phyloP scores from a whole-genome alignment of 2,113 vertebrate species.

The Orthonyx spaldingii region DNA sequence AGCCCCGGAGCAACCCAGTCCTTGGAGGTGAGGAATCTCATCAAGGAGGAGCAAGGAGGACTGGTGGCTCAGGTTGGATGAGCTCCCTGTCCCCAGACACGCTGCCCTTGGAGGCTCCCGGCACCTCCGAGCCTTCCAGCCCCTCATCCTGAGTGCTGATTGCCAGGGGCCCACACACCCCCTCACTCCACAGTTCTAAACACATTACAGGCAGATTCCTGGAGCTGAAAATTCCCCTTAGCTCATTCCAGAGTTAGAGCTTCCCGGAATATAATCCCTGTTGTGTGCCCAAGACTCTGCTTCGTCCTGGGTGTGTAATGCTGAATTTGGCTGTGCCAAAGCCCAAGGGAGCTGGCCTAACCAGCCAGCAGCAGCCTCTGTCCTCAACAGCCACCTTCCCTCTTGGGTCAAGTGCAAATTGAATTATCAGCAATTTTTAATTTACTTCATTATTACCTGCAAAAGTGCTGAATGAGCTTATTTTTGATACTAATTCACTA shows the following conservation, averaged over 20 bases:
- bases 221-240: background rate
- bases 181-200: background rate
- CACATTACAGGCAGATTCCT: background rate
- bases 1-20: background rate
- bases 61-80: background rate
- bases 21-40: background rate
- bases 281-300: background rate
- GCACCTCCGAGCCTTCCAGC: background rate
- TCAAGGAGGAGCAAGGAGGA: background rate
- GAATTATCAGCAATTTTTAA: background rate
- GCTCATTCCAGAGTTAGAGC: background rate
- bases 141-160: background rate
- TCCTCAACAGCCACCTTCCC: rapidly evolving
- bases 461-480: background rate
- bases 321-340: background rate
- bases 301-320: background rate
- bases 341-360: background rate
- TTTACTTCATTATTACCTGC: background rate
- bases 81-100: background rate
- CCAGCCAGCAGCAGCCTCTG: background rate
- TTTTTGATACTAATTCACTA: background rate
- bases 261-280: background rate
- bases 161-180: background rate
- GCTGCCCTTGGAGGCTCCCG: background rate
- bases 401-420: background rate